Evolutionary conservation across 2,888 invertebrate genomes (phyloP).

Genomic region (Criorhina ranunculi): DNA sequence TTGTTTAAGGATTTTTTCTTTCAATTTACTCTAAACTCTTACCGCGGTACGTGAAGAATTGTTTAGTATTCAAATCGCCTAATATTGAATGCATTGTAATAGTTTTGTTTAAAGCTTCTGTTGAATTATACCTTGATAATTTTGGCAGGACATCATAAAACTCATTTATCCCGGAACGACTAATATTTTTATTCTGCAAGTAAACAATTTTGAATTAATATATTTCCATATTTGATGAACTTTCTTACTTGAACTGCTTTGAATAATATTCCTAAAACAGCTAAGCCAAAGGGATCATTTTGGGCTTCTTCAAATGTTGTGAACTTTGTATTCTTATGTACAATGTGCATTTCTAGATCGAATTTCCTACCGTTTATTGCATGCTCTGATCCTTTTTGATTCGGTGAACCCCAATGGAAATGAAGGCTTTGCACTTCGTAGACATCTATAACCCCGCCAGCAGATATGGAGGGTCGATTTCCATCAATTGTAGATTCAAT

Average conservation of each 20-base stretch:
- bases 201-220: not conserved
- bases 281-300: conserved; percentile 86
- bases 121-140: conserved; percentile 78
- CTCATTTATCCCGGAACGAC: conserved; percentile 77
- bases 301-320: conserved; percentile 85
- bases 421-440: conserved; percentile 40
- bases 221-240: not conserved
- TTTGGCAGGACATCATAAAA: conserved; percentile 78
- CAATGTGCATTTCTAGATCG: conserved; percentile 88
- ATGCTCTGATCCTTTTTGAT: conserved; percentile 87
- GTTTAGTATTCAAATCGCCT: conserved; percentile 79
- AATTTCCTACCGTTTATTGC: conserved; percentile 84
- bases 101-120: conserved; percentile 67
- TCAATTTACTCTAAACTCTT: not conserved
- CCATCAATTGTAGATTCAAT: conserved; percentile 79
- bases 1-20: conserved; percentile 2
- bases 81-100: conserved; percentile 80
- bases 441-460: conserved; percentile 79
- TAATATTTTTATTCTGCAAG: not conserved
- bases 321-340: conserved; percentile 87
- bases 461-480: conserved; percentile 79
- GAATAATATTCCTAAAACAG: conserved; percentile 88
- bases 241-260: conserved; percentile 83
- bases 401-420: conserved; percentile 85
- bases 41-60: conserved; percentile 82